Base-by-base conservation (phyloP, 2,888 invertebrate species). In the Ormyrus labotus region DNA sequence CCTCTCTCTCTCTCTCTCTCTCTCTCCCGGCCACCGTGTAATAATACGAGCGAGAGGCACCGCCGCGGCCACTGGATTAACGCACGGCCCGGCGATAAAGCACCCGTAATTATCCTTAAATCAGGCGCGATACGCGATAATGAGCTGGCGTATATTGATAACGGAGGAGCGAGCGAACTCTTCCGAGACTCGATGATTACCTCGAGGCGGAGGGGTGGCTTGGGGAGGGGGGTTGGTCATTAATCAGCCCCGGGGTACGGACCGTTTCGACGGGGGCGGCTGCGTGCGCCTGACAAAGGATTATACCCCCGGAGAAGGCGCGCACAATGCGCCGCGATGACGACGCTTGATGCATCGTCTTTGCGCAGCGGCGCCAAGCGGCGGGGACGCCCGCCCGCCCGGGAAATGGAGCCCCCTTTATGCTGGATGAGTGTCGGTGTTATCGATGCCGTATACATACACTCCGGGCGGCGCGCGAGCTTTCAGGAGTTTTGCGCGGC, bases 41-140 rank as follows among this genome's bases (percentile, higher is more conserved):
- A 64, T 53, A 73, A 73, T 73, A 73, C 63, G 67, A 47, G 67
- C 51, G 19, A 9, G 64, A 45, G 75, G 68, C 68, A 68, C 61
- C 68, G 53, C 34, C 61, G 6, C 57, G 65, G n/a, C 11, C 34
- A 34, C 34, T 47, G 75, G 68, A 76, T 76, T 68, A 76, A 61
- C 34, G 68, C 61, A 5, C 57, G 65, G n/a, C 11, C 34, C 34
- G 19, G 11, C 13, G 10, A 72, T 61, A 72, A 55, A 45, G 74
- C 57, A 63, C 50, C 53, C 63, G 55, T 69, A 77, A 77, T 69
- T 69, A 77, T 77, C 76, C 76, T 69, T 77, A 69, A 77, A 77
- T 77, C 76, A 77, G 69, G 51, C 19, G 8, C 47, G 61, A 51
- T 67, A 19, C 51, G 60, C 63, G 72, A 74, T 74, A 74, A 74